A percentile compares a stretch with the other conserved stretches of the same genome.
Evolutionary conservation across 2,113 vertebrate species (phyloP).

Genomic region (Xenopus laevis): DNA sequence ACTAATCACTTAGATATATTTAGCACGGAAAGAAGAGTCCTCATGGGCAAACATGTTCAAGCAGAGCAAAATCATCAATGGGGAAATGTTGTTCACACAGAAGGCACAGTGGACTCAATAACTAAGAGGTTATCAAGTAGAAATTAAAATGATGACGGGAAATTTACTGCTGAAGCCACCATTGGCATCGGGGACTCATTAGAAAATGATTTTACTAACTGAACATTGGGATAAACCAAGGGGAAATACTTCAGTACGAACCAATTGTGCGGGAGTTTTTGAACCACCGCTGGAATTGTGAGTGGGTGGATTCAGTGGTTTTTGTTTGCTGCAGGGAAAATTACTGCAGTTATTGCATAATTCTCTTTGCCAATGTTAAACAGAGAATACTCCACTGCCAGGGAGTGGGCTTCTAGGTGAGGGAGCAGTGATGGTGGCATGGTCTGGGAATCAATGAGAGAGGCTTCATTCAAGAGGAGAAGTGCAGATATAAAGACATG

Average conservation of each 20-base stretch:
- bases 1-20: conserved; percentile 22
- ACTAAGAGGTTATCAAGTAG: conserved; percentile 18
- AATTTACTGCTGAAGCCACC: not conserved
- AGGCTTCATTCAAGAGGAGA: too few species aligned
- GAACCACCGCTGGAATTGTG: too few species aligned
- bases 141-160: not conserved
- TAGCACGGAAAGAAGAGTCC: conserved; percentile 21
- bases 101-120: conserved; percentile 1
- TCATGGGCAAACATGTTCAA: conserved; percentile 17
- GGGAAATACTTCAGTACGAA: not conserved
- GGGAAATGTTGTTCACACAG: conserved; percentile 27
- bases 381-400: not conserved
- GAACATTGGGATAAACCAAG: not conserved
- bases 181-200: conserved; percentile 14
- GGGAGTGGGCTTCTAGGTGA: not conserved
- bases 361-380: not conserved
- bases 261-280: not conserved
- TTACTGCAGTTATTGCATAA: not conserved
- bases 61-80: conserved; percentile 32
- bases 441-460: too few species aligned
- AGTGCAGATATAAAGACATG: too few species aligned
- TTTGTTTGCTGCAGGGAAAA: not conserved
- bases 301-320: not conserved
- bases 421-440: not conserved
- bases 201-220: conserved; percentile 23